A percentile compares a stretch with the other conserved stretches of the same genome.
Evolutionary conservation across 1,140 invertebrate species (phyloP).

Genomic region (Lepidurus arcticus): DNA sequence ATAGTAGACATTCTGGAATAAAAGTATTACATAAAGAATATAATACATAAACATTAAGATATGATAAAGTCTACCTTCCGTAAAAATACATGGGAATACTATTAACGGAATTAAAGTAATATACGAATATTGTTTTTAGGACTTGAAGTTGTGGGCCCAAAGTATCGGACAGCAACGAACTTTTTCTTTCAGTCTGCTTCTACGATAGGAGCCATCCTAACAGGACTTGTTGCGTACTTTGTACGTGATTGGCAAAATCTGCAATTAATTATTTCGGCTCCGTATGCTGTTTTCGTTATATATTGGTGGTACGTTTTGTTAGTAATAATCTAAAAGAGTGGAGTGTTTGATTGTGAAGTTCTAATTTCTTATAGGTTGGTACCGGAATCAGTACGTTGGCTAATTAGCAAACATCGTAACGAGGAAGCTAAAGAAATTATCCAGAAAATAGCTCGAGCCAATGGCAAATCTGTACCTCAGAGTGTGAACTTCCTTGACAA

Average conservation of each 20-base stretch:
- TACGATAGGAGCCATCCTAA: constrained; percentile 42
- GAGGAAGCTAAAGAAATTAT: constrained; percentile 42
- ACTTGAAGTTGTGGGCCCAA: constrained; percentile 42
- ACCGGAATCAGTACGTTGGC: constrained; percentile 48
- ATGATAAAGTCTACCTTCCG: no score
- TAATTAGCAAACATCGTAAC: constrained; percentile 43
- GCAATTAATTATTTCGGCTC: constrained; percentile 39
- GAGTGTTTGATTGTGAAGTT: not conserved
- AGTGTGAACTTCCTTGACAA: not conserved
- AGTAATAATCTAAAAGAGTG: not conserved
- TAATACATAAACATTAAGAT: no score
- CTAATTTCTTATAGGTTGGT: constrained; percentile 35
- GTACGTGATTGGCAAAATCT: constrained; percentile 42
- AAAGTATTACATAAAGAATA: no score
- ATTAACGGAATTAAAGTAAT: not conserved
- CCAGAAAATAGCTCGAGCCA: constrained; percentile 39
- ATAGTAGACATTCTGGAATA: no score
- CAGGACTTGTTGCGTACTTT: constrained; percentile 42
- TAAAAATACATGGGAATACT: not conserved
- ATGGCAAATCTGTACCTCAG: constrained; percentile 35
- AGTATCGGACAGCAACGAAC: constrained; percentile 40
- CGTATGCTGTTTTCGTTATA: constrained; percentile 39
- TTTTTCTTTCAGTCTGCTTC: constrained; percentile 44
- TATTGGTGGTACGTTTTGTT: constrained; percentile 41
- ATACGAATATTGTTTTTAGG: constrained; percentile 35